A percentile compares a stretch with the other conserved stretches of the same genome.
phyloP scores from a whole-genome alignment of 53 echinoderm and acorn worm species.

The Patiria pectinifera region DNA sequence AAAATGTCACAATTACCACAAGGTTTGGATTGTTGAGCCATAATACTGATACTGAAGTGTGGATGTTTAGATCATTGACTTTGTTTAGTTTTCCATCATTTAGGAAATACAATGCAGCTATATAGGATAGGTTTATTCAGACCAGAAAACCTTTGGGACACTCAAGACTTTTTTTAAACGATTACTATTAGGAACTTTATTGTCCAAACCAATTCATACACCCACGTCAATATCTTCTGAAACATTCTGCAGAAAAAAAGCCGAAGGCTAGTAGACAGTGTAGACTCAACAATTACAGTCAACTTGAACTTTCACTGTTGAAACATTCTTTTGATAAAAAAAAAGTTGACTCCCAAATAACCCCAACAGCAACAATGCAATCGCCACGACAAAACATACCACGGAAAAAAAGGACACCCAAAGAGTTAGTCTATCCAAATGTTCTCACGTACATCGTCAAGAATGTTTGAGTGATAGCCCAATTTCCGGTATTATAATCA shows the following conservation, averaged over 20 bases:
- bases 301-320: background rate
- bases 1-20: background rate
- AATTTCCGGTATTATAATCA: background rate
- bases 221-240: background rate
- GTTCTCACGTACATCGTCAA: conserved; percentile 6
- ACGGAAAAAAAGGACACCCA: background rate
- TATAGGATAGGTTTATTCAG: background rate
- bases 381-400: background rate
- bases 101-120: background rate
- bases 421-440: background rate
- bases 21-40: background rate
- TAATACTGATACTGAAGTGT: background rate
- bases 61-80: background rate
- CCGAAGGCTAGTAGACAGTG: background rate
- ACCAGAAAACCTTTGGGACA: background rate
- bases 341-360: background rate
- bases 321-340: background rate
- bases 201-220: too few species aligned
- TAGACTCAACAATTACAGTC: background rate
- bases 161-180: background rate
- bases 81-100: background rate
- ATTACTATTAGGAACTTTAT: background rate
- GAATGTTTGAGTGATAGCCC: background rate
- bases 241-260: background rate
- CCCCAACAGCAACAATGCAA: background rate